Percentiles rank a stretch among this genome's conserved stretches.
phyloP scores from a whole-genome alignment of 2,888 invertebrate species.

The Empis livida region DNA sequence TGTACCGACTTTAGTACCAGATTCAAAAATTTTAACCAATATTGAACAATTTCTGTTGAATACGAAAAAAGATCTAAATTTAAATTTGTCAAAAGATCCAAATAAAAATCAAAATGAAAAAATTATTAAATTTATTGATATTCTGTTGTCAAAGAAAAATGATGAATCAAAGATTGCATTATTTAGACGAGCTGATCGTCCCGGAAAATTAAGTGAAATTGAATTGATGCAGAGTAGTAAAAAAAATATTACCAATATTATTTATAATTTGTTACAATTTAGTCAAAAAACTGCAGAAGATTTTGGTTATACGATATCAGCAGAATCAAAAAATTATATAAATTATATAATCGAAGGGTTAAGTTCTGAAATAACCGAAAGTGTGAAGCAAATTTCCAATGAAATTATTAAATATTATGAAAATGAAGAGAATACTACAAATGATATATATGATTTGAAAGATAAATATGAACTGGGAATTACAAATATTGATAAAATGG shows the following conservation, averaged over 20 bases:
- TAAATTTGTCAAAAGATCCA: no score
- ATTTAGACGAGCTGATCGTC: background rate
- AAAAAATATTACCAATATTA: background rate
- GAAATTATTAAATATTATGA: background rate
- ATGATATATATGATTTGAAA: background rate
- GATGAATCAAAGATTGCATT: background rate
- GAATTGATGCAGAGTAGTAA: background rate
- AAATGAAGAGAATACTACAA: background rate
- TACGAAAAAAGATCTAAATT: no score
- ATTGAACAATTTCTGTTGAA: no score
- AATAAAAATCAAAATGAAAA: background rate
- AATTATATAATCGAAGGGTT: background rate
- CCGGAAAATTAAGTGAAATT: background rate
- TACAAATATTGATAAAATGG: background rate
- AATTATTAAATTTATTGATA: background rate
- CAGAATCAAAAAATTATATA: background rate
- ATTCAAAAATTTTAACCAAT: no score
- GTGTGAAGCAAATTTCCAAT: background rate
- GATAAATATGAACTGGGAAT: background rate
- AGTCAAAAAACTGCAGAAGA: background rate
- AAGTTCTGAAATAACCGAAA: background rate
- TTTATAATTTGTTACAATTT: background rate
- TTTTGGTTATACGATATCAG: background rate
- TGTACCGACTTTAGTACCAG: no score
- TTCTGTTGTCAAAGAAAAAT: background rate